Evolutionary conservation across 2,888 invertebrate genomes (phyloP), one percentile per base, ranked within the genome.

Genomic region (Apodemia duryi): DNA sequence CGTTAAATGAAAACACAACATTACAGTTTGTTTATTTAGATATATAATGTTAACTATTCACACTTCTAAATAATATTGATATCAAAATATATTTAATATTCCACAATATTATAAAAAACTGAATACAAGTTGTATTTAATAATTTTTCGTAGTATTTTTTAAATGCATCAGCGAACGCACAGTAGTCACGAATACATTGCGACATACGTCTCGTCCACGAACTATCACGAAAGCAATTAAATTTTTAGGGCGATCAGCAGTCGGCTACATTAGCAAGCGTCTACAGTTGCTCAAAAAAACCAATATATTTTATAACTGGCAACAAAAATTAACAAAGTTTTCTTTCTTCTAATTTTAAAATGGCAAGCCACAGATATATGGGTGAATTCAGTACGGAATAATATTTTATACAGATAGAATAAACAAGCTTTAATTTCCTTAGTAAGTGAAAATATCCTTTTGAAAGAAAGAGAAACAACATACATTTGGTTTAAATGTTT

Each of bases 181-280:
- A 85, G 84, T 81, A 81, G 82, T 82, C 86, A 78, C 87, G 83
- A 77, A 68, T 76, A 67, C 69, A 74, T 74, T 81, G 86, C 81
- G 77, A 89, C 85, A 71, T 68, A 83, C 89, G 89, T 90, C 91
- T 90, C 89, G 80, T 71, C 73, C 88, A 84, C 81, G 71, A 71
- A 68, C 76, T 74, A 76, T 80, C 77, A 74, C 72, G 75, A 75
- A 68, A 75, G 75, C 73, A 73, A 77, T 75, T 79, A 71, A 74
- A 4, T 66, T 63, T 57, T 65, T 38, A 63, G 43, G 38, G 64
- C 68, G 62, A 35, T 64, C 4, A n/a, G 61, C 28, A 13, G 35
- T 2, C 3, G 3, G 7, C n/a, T 3, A 63, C 7, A 10, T n/a
- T 2, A 32, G 32, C 32, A 3, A 32, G 35, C 35, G 4, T 43